Percentiles rank a stretch among this genome's conserved stretches.
Evolutionary conservation across 1,140 invertebrate genomes (phyloP).

Genomic region (Drosophila sp.): DNA sequence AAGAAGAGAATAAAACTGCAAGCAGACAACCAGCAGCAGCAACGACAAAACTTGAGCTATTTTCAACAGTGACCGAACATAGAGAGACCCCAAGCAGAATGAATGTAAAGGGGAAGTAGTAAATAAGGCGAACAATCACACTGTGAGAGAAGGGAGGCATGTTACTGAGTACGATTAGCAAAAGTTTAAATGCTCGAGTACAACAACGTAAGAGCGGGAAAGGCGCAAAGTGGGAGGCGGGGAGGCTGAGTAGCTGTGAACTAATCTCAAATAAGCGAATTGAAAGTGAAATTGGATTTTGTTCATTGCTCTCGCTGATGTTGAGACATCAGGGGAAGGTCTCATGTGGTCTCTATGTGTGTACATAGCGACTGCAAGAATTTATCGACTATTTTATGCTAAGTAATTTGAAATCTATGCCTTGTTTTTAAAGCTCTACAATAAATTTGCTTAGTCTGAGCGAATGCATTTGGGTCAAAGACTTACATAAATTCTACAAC

Average conservation of each 20-base stretch:
- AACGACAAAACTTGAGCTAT: constrained; percentile 43
- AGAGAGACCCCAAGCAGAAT: constrained; percentile 25
- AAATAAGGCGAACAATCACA: constrained; percentile 28
- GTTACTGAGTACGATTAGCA: constrained; percentile 35
- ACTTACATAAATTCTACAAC: constrained; percentile 7
- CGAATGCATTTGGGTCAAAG: constrained; percentile 22
- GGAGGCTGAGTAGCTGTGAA: constrained; percentile 6
- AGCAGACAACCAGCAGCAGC: constrained; percentile 14
- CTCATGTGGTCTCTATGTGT: constrained; percentile 13
- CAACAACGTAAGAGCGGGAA: constrained; percentile 1
- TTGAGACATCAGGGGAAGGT: constrained; percentile 4
- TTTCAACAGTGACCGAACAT: constrained; percentile 48
- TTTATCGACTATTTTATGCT: constrained; percentile 16
- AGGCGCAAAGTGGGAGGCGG: not conserved
- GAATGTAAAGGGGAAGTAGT: constrained; percentile 24
- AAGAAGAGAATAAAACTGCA: constrained; percentile 45
- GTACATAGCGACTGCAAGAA: constrained; percentile 8
- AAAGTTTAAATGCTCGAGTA: constrained; percentile 27
- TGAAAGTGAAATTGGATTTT: constrained; percentile 51
- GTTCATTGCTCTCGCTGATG: not conserved
- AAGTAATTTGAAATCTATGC: constrained; percentile 10
- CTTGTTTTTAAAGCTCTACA: constrained; percentile 8
- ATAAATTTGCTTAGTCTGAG: constrained; percentile 6
- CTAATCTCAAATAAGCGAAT: constrained; percentile 45
- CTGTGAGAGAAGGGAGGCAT: not conserved